Evolutionary conservation across 1,140 invertebrate species (phyloP), one percentile per base, ranked within the genome.

Genomic region (Apocrypta bakeri): DNA sequence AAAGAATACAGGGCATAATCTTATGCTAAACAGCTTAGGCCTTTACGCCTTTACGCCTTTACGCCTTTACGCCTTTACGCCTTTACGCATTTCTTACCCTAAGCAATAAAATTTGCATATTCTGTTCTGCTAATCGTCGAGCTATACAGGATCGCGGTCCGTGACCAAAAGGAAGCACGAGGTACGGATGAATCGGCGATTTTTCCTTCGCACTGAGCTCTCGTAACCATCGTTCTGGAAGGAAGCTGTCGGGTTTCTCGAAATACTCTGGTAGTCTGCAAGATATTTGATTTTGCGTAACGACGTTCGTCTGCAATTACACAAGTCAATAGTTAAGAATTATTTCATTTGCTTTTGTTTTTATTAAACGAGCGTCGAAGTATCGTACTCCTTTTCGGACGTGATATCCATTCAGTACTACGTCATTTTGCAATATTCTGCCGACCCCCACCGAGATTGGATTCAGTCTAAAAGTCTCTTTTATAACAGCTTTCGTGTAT

Each of bases 111-210:
- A 96, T 93, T 84, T 95, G 94, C 87, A 98, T 95, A 90, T 97
- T 97, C 90, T 98, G 97, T 88, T 98, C 97, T 9, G 97, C 97
- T 69, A 98, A 92, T 88, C 97, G 93, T 87, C 96, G 93, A 1
- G 97, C 98, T 71, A 98, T 97, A 86, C 98, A 99, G 12, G 96
- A 94, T 81, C 98, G 92, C 29, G 96, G 94, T 0, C 98, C 98
- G 90, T 97, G 96, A 0, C 98, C 97, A 91, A 98, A 99, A 0
- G 98, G 97, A 66, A 98, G 88, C 4, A 96, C 93, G 2, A 97
- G 90, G 89, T 95, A 98, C 0, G 97, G 97, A 92, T 97, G 94
- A 66, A 94, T 87, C 12, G 93, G 91, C 12, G 86, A 77, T 69
- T 92, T 89, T 64, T 88, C 90, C 69, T 93, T 93, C 4, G 73